phyloP scores from a whole-genome alignment of 2,113 vertebrate species.

The Neofelis nebulosa region DNA sequence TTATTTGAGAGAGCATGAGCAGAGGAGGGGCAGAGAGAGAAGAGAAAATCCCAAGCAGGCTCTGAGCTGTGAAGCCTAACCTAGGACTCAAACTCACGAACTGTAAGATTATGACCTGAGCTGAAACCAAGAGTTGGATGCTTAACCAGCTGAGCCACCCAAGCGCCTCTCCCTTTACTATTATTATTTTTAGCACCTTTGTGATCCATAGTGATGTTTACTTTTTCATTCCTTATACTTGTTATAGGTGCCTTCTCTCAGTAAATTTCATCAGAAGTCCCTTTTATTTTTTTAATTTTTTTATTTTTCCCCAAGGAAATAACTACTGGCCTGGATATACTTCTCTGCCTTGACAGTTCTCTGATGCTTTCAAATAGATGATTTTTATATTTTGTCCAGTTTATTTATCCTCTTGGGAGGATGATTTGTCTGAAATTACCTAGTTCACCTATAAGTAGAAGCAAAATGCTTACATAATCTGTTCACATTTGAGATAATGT shows the following conservation, averaged over 20 bases:
- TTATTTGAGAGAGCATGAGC: no score
- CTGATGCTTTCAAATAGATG: not conserved
- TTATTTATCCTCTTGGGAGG: not conserved
- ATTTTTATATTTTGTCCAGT: not conserved
- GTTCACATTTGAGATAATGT: not conserved
- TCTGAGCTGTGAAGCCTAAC: no score
- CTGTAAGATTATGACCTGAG: no score
- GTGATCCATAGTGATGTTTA: not conserved
- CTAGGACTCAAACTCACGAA: no score
- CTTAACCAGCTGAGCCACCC: not conserved
- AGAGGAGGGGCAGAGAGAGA: no score
- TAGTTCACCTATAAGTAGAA: not conserved
- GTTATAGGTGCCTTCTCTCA: not conserved
- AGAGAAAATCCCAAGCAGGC: no score
- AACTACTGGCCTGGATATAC: not conserved
- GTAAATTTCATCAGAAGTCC: not conserved
- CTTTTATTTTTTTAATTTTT: not conserved
- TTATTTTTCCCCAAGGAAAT: not conserved
- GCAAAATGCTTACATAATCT: not conserved
- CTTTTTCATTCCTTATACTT: conserved; percentile 11
- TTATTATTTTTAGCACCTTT: not conserved
- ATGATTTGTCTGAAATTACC: not conserved
- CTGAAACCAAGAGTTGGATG: not conserved
- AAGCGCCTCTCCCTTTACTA: not conserved
- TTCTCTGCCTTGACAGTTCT: not conserved